Conservation (phyloP, 2,797 vertebrate genomes). For the Chanos chanos region DNA sequence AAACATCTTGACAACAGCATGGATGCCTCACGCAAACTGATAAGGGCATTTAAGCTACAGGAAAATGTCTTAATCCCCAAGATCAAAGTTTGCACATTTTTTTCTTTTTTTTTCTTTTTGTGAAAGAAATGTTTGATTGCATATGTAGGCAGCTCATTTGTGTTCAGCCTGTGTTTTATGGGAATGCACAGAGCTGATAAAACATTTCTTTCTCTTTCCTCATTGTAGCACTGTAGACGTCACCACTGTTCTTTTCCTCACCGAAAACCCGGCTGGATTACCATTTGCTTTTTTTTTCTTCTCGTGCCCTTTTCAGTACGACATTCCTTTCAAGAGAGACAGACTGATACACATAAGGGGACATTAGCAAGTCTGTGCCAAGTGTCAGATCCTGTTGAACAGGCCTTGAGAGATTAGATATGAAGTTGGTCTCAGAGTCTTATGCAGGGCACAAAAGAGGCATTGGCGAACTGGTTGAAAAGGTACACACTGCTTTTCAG, state of each 20-base stretch:
- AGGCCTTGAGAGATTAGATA: constrained; percentile 1
- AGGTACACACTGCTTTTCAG: background rate
- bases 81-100: too few relatives aligned
- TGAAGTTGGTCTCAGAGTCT: constrained; percentile 10
- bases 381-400: constrained; percentile 6
- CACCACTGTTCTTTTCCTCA: background rate
- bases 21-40: too few relatives aligned
- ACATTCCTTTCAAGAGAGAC: constrained; percentile 13
- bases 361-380: constrained; percentile 1
- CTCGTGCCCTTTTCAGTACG: constrained; percentile 1
- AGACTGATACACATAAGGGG: constrained; percentile 7
- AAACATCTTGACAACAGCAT: too few relatives aligned
- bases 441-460: background rate
- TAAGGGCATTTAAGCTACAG: too few relatives aligned
- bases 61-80: too few relatives aligned
- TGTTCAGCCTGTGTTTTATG: background rate
- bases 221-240: background rate
- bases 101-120: too few relatives aligned
- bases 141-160: background rate
- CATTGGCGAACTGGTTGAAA: constrained; percentile 6
- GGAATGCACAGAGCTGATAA: constrained; percentile 1
- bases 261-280: background rate
- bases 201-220: too few relatives aligned
- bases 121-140: too few relatives aligned
- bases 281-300: background rate